Conservation (phyloP, 2,113 vertebrate genomes). For the Furnarius figulus region DNA sequence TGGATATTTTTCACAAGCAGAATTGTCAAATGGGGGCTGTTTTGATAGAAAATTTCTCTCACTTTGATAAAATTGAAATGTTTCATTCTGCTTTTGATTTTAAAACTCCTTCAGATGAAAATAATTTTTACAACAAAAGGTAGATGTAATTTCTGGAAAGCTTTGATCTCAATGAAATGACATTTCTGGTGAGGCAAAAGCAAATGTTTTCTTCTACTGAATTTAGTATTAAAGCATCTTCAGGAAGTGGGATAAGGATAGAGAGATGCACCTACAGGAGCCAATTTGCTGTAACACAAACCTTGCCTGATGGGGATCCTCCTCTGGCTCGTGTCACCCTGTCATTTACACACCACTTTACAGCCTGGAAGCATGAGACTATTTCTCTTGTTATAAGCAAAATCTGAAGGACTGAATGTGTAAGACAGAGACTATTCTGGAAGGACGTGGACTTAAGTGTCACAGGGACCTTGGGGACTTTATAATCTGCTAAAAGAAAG, state of each 20-base stretch:
- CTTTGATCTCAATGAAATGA: not conserved
- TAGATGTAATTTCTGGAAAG: not conserved
- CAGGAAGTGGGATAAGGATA: not conserved
- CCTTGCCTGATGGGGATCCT: not conserved
- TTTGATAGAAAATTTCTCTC: not conserved
- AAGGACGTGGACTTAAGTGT: not conserved
- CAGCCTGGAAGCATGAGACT: not conserved
- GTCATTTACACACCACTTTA: not conserved
- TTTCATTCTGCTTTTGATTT: not conserved
- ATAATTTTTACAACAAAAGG: not conserved
- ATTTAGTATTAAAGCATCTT: not conserved
- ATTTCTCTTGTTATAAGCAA: not conserved
- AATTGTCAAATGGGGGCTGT: not conserved
- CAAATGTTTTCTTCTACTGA: not conserved
- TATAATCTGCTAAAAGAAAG: not conserved
- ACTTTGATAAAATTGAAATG: not conserved
- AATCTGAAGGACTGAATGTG: not conserved
- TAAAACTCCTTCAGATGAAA: not conserved
- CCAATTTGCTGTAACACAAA: not conserved
- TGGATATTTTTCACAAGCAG: not conserved
- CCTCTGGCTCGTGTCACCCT: not conserved
- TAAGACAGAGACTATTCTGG: not conserved
- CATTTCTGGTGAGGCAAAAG: not conserved
- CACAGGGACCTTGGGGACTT: not conserved
- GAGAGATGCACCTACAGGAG: not conserved